Base-by-base conservation (phyloP, 2,888 invertebrate species). In the Calliphora vomitoria region DNA sequence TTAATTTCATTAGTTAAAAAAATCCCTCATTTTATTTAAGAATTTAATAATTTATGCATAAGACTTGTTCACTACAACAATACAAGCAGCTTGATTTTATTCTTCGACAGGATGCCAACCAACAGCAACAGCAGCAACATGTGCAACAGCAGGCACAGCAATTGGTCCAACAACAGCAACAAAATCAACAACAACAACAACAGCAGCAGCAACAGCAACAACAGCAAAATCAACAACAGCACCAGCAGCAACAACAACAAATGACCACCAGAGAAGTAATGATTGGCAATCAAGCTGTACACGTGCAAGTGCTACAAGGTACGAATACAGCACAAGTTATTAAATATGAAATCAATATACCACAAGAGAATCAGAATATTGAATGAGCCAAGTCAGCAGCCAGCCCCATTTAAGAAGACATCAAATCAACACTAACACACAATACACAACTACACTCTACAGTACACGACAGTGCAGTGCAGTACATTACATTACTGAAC, bases 301-400 rank as follows among this genome's bases (percentile, higher is more conserved):
- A 93, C 81, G 92, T 93, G 38, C 92, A 92, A 84, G 93, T 93
- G 20, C 89, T 93, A 71, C 93, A 92, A 88, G 92, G 92, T 83
- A 89, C 91, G 62, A 93, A 93, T 81, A 91, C 92, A 53, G 91
- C 93, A 75, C 93, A 93, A 89, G 92, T 95, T 82, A 95, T 95
- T 89, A 95, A 95, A 92, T 95, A 95, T 91, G 95, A 95, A 93
- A 95, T 95, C 78, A 92, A 92, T 35, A 94, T 95, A 88, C 95
- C 95, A 1, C 95, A 94, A 31, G 92, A 92, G 74, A 90, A 90
- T 81, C 91, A 92, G 86, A 88, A 72, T 75, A 88, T 85, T 60
- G 85, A 88, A 80, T 85, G 71, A 76, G 71, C 64, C 35, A 71
- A 35, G 38, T n/a, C n/a, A 60, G 62, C 60, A 13, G 47, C 8